Evolutionary conservation across 2,797 vertebrate species (phyloP), one percentile per base, ranked within the genome.

Genomic region (Spheniscus humboldti): DNA sequence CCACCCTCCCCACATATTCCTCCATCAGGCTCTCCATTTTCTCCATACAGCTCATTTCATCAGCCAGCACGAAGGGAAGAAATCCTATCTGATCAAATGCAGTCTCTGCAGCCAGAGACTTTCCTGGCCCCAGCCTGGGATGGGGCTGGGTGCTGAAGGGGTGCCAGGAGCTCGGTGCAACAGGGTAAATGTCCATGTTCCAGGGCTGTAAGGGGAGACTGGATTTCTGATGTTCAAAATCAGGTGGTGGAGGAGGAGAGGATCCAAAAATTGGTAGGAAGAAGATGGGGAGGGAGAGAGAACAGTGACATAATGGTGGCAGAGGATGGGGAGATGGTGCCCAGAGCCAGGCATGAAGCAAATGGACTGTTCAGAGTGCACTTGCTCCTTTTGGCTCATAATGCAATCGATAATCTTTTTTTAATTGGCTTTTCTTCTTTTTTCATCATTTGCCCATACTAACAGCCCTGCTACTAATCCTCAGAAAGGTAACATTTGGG

Each of bases 361-460:
- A 96, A 96, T 50, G 50, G 63, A 88, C 84, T 94, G 60, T 72
- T 92, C 82, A 92, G 82, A 94, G n/a, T 35, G 75, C 87, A 69
- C 57, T 96, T 81, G 87, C 33, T 95, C 73, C 14, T 94, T 94
- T 78, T 94, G 96, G 93, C 91, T 95, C 4, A 0, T 84, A 84
- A 86, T n/a, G 30, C 19, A 83, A 68, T 37, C 0, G 12, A 84
- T 96, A 90, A 95, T 94, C 78, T 77, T 88, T 75, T 94, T 92
- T 87, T 86, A 95, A 96, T 88, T 88, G 69, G 55, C 39, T 94
- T 91, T 86, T 72, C 56, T 76, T 91, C 33, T 82, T 57, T 81
- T 92, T 82, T 85, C 79, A 64, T 81, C 66, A 37, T 90, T 86
- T 80, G 9, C 62, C 50, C 62, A 39, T 55, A 37, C 37, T 62